Evolutionary conservation across 2,113 vertebrate species (phyloP).

Genomic region (Salvelinus sp.): DNA sequence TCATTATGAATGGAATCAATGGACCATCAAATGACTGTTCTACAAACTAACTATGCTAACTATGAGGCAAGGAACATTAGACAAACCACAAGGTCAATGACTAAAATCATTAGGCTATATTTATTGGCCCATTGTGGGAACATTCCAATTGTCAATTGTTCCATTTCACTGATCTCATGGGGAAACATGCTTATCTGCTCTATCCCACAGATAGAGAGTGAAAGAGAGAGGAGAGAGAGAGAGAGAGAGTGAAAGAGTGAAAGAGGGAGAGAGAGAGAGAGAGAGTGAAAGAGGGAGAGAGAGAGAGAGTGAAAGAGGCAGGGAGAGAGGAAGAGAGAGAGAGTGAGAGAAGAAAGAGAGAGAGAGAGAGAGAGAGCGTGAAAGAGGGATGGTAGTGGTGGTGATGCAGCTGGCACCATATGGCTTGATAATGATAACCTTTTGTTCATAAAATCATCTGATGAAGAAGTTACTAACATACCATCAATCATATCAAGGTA

Average conservation of each 20-base stretch:
- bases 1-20: background rate
- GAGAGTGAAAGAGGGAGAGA: no score
- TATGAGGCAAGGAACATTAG: background rate
- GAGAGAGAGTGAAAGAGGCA: no score
- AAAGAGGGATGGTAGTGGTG: background rate
- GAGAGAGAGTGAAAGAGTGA: no score
- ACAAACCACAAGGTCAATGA: background rate
- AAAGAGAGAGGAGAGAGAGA: no score
- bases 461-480: no score
- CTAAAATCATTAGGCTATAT: constrained; percentile 1
- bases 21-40: background rate
- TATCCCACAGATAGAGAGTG: background rate
- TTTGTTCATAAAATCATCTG: no score
- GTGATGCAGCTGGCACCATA: background rate
- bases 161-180: background rate
- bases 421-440: background rate
- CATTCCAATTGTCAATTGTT: background rate
- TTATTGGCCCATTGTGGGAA: background rate
- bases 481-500: no score
- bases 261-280: no score
- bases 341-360: no score
- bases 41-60: background rate
- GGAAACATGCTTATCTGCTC: background rate
- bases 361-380: no score
- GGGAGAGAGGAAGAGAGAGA: no score